Evolutionary conservation across 2,888 invertebrate genomes (phyloP).

Genomic region (Ernsta delagoae): DNA sequence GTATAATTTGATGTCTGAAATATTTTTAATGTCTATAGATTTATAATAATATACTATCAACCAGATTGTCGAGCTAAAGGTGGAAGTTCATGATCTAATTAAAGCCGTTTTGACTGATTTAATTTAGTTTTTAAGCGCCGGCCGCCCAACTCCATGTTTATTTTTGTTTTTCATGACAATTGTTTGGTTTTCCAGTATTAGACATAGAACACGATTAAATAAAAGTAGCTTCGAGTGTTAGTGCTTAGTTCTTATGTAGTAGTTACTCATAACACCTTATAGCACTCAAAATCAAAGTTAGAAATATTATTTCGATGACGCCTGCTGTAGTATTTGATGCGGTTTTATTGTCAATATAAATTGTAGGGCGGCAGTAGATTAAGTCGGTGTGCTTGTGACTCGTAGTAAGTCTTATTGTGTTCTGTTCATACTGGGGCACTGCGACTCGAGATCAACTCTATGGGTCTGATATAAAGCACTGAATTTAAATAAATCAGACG

Average conservation of each 20-base stretch:
- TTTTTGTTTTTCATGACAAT: not conserved
- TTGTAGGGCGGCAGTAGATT: conserved; percentile 2
- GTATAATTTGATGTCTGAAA: too few species aligned
- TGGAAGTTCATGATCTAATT: not conserved
- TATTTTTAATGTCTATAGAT: too few species aligned
- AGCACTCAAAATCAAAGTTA: too few species aligned
- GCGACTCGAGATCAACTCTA: not conserved
- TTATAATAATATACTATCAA: too few species aligned
- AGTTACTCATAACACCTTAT: too few species aligned
- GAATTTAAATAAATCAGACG: too few species aligned
- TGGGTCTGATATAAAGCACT: too few species aligned
- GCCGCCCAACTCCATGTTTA: conserved; percentile 8
- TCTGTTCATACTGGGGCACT: not conserved
- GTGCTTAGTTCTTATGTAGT: not conserved
- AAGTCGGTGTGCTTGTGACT: conserved; percentile 6
- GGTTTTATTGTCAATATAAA: not conserved
- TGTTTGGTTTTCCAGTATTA: not conserved
- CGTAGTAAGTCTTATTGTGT: not conserved
- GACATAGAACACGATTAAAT: not conserved
- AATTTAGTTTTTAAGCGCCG: conserved; percentile 3
- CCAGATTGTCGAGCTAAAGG: not conserved
- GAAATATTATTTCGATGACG: not conserved
- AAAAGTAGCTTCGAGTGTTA: not conserved
- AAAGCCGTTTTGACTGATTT: not conserved
- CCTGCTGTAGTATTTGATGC: not conserved